Evolutionary conservation across 2,797 vertebrate species (phyloP).

Genomic region (Anomalospiza imberbis): DNA sequence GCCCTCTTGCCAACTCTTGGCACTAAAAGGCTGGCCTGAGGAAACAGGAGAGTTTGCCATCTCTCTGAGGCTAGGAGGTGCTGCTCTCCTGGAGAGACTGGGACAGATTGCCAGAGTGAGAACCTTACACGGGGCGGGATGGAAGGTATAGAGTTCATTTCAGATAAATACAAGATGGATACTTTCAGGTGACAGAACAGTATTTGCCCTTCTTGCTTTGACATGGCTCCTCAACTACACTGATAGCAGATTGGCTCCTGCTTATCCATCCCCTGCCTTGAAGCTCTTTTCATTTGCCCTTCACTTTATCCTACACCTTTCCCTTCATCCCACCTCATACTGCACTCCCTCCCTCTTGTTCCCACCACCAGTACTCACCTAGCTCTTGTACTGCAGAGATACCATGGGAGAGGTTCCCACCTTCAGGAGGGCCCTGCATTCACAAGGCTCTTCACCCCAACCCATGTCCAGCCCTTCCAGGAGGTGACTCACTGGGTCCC

Average conservation of each 20-base stretch:
- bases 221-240: not conserved
- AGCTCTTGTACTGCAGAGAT: accelerated
- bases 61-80: not conserved
- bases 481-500: not conserved
- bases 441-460: not conserved
- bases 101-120: not conserved
- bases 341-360: not conserved
- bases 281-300: not conserved
- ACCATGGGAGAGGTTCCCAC: not conserved
- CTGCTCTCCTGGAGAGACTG: not conserved
- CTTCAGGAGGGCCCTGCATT: not conserved
- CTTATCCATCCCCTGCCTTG: not conserved
- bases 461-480: not conserved
- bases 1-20: not conserved
- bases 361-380: not conserved
- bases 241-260: not conserved
- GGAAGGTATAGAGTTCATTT: not conserved
- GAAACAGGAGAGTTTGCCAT: not conserved
- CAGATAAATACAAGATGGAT: not conserved
- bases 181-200: not conserved
- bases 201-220: not conserved
- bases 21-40: not conserved
- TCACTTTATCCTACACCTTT: not conserved
- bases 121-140: not conserved
- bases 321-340: not conserved